Base-by-base conservation (phyloP, 1,140 invertebrate species). In the Babylonia areolata region DNA sequence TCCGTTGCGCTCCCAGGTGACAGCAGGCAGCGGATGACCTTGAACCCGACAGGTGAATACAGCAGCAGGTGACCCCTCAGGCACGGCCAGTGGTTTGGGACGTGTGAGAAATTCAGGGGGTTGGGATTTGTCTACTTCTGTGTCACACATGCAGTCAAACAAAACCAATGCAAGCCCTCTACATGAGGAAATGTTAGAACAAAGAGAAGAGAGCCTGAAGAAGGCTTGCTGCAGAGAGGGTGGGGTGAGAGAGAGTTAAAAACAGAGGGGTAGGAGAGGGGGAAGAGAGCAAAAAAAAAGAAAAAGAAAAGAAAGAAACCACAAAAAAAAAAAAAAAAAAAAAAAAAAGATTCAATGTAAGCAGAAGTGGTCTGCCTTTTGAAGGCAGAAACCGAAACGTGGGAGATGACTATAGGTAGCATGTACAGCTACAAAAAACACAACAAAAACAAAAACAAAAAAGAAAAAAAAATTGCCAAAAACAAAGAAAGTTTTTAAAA, bases 1-100 rank as follows among this genome's bases (percentile, higher is more conserved):
- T 28, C 96, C 95, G 90, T 97, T 96, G 92, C 97, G 97, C 15
- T 95, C 96, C 98, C 98, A 99, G 90, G 97, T 96, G 86, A 99
- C 96, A 12, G 95, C 97, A 0, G 99, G 99, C 81, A 96, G 97
- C 1, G 99, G 99, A 35, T 98, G 97, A 88, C 98, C 99, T 88
- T 96, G 96, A 80, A 99, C 96, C 84, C 88, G 46, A 77, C 90
- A 91, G 20, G 54, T 88, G 35, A 92, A 88, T 20, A 80, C 90
- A 28, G 84, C 88, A 64, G 51, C 78, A 2, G 69, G 23, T 42
- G 58, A 64, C 58, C 89, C 90, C 78, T 90, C 89, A 31, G 86
- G 42, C 9, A 86, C 84, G 6, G 85, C 88, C 3, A 87, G 3
- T 3, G 82, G 75, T 81, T 84, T 82, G 35, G 88, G 87, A 64